Evolutionary conservation across 2,113 vertebrate genomes (phyloP).

Genomic region (Pluvianellus socialis): DNA sequence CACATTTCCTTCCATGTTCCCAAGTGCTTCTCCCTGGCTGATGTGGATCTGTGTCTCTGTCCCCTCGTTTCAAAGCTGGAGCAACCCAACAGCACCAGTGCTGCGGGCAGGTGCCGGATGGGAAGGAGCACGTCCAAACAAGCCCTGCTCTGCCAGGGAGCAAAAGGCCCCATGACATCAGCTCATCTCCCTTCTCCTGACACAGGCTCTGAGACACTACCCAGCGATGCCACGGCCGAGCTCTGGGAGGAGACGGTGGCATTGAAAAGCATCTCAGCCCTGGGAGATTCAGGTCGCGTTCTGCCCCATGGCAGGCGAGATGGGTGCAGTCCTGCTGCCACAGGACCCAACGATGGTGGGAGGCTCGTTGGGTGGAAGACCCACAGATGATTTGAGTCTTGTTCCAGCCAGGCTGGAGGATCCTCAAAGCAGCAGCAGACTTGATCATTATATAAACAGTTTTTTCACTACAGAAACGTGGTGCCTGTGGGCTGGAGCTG

Average conservation of each 20-base stretch:
- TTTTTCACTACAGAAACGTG: background rate
- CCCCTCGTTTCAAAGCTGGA: background rate
- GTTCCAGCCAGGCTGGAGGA: background rate
- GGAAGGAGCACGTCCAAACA: background rate
- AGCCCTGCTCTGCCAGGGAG: background rate
- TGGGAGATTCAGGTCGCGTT: background rate
- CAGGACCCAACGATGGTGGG: accelerated
- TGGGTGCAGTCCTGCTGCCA: background rate
- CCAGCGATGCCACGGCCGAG: accelerated
- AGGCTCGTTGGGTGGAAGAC: accelerated
- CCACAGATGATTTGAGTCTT: background rate
- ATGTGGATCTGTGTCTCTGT: background rate
- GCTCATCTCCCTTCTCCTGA: background rate
- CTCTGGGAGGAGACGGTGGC: background rate
- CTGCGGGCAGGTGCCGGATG: background rate
- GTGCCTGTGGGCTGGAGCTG: background rate
- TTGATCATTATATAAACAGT: background rate
- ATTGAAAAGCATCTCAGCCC: background rate
- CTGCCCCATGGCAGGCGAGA: background rate
- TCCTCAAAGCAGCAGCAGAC: background rate
- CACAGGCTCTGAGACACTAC: background rate
- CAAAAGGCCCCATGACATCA: background rate
- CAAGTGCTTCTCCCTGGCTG: background rate
- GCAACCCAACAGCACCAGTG: background rate
- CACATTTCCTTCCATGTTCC: background rate